Percentiles rank a stretch among this genome's conserved stretches.
phyloP scores from a whole-genome alignment of 92 coral and sea anemone genomes.

The Meandrina meandrites region DNA sequence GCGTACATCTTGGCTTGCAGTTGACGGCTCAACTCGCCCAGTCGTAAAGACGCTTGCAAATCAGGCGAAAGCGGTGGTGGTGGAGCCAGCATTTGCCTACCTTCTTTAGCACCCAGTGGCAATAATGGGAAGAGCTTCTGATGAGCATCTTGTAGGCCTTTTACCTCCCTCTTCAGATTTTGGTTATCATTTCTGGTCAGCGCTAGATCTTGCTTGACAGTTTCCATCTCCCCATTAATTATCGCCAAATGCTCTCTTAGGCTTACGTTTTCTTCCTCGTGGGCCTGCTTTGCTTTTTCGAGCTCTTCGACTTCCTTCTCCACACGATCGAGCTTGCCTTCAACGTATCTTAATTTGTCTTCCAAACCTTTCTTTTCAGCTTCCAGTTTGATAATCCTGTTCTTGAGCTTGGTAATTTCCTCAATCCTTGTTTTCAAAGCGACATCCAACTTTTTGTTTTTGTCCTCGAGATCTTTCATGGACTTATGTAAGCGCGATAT shows the following conservation, averaged over 20 bases:
- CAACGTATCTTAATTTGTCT: conserved; percentile 47
- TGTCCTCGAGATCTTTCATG: conserved; percentile 45
- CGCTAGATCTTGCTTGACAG: conserved; percentile 24
- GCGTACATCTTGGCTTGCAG: conserved; percentile 54
- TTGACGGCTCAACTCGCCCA: conserved; percentile 55
- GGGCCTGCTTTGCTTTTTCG: conserved; percentile 28
- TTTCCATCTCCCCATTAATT: conserved; percentile 14
- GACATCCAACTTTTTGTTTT: conserved; percentile 45
- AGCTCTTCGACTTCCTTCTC: conserved; percentile 46
- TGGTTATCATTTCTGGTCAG: conserved; percentile 31
- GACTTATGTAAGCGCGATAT: conserved; percentile 29
- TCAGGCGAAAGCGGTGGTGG: conserved; percentile 15
- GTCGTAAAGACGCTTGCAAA: conserved; percentile 23
- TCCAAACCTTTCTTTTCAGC: conserved; percentile 49
- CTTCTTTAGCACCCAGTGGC: background rate
- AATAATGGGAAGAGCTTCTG: conserved; percentile 16
- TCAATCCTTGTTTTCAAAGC: conserved; percentile 38
- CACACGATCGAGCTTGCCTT: conserved; percentile 47
- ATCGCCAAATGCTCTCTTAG: conserved; percentile 18
- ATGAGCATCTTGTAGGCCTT: conserved; percentile 36
- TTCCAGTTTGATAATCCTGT: conserved; percentile 50
- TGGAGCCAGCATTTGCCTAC: conserved; percentile 30
- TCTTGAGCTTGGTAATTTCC: conserved; percentile 46
- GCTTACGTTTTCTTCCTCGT: conserved; percentile 42
- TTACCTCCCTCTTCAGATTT: conserved; percentile 46